Percentiles rank a stretch among this genome's conserved stretches.
Conservation (phyloP, 2,113 vertebrate species). For the Aepyceros melampus region DNA sequence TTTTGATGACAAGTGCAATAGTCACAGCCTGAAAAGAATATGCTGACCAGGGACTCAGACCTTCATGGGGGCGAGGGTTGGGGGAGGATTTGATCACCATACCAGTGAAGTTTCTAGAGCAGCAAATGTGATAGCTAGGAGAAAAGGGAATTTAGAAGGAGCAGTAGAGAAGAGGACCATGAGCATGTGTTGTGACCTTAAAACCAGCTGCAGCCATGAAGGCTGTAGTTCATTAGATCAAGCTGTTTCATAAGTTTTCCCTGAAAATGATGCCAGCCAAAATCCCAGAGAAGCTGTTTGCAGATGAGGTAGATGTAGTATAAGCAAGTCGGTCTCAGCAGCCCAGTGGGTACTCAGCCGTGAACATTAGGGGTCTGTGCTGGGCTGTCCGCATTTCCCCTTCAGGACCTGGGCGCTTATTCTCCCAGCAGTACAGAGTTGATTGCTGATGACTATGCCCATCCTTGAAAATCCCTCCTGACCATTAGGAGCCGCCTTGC, state of each 20-base stretch:
- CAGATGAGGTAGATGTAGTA: neutral
- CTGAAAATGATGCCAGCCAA: neutral
- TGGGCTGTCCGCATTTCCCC: neutral
- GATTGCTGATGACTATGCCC: neutral
- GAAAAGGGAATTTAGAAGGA: neutral
- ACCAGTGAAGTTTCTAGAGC: neutral
- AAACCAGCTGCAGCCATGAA: neutral
- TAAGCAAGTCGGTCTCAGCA: neutral
- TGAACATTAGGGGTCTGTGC: too few relatives aligned
- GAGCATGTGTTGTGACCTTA: neutral
- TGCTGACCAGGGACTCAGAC: neutral
- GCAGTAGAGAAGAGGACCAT: neutral
- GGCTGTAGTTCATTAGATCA: neutral
- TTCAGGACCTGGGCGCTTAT: neutral
- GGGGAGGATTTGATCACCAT: neutral
- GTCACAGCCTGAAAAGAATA: neutral
- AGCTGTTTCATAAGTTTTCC: neutral
- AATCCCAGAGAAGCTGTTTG: neutral
- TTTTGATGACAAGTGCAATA: neutral
- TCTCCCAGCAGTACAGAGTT: neutral
- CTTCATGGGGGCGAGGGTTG: neutral
- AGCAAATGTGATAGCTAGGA: neutral
- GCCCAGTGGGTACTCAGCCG: accelerated
- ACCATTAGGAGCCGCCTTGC: neutral
- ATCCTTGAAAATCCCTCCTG: neutral